Evolutionary conservation across 2,797 vertebrate genomes (phyloP).

Genomic region (Rallus crepitans): DNA sequence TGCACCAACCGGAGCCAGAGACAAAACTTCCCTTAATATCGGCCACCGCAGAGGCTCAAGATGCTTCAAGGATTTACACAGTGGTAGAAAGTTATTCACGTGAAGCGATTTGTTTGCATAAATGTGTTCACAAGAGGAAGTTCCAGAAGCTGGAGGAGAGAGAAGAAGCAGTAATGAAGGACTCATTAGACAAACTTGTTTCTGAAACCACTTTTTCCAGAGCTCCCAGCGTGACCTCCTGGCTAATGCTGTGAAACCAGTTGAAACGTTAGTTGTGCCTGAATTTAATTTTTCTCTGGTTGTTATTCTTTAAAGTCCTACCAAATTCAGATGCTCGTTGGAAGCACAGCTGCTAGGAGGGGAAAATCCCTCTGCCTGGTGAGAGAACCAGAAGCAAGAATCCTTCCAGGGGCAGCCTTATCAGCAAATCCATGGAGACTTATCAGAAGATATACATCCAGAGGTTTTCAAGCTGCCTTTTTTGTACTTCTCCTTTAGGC

Average conservation of each 20-base stretch:
- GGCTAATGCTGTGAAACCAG: not conserved
- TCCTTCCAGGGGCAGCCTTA: conserved; percentile 42
- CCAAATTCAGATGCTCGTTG: not conserved
- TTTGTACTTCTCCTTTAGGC: conserved; percentile 60
- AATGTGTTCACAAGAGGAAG: not conserved
- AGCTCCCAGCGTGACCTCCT: not conserved
- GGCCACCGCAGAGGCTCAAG: not conserved
- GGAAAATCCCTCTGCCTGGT: not conserved
- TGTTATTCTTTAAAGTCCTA: not conserved
- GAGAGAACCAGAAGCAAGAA: conserved; percentile 36
- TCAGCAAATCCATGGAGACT: conserved; percentile 49
- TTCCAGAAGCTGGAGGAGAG: not conserved
- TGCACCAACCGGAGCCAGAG: not conserved
- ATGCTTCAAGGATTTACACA: not conserved
- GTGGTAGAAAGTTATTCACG: not conserved
- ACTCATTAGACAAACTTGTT: not conserved
- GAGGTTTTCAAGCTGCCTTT: conserved; percentile 53
- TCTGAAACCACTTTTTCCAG: not conserved
- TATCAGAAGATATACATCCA: conserved; percentile 55
- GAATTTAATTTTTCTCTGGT: not conserved
- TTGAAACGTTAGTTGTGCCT: not conserved
- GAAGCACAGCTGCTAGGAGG: conserved; percentile 1
- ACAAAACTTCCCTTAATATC: not conserved
- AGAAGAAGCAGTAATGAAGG: not conserved
- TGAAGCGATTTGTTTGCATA: not conserved